Evolutionary conservation across 2,888 invertebrate species (phyloP).

Genomic region (Liposcelis brunnea): DNA sequence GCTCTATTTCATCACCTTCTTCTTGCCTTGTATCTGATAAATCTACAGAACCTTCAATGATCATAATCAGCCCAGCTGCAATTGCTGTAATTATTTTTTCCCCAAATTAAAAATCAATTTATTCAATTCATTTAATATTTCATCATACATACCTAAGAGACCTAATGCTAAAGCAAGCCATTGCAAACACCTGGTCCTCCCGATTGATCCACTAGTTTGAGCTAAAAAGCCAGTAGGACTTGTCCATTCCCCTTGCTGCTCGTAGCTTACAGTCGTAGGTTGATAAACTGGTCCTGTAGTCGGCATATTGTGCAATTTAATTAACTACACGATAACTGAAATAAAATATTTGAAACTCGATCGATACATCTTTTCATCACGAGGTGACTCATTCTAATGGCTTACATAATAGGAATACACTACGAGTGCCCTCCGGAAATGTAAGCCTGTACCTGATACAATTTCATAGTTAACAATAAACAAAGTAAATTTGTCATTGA

Average conservation of each 20-base stretch:
- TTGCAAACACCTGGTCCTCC: slow-evolving; percentile 21
- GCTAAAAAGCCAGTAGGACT: slow-evolving; percentile 21
- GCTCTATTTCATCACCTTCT: slow-evolving; percentile 17
- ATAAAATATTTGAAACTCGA: no score
- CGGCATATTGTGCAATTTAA: slow-evolving; percentile 34
- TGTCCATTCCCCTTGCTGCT: slow-evolving; percentile 27
- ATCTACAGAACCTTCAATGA: slow-evolving; percentile 43
- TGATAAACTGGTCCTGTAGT: slow-evolving; percentile 55
- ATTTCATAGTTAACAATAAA: no score
- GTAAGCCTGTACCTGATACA: no score
- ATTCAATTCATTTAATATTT: no score
- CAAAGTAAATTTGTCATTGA: no score
- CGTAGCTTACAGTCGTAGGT: slow-evolving; percentile 61
- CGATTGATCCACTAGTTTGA: slow-evolving; percentile 18
- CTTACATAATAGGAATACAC: no score
- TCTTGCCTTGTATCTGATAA: slow-evolving; percentile 31
- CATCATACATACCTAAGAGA: slow-evolving; percentile 22
- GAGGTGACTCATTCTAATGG: no score
- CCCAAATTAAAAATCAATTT: background rate
- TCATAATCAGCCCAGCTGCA: slow-evolving; percentile 37
- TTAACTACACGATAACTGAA: no score
- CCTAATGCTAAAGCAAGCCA: slow-evolving; percentile 21
- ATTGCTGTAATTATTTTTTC: slow-evolving; percentile 17
- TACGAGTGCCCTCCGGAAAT: no score
- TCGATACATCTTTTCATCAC: no score